Percentiles rank a stretch among this genome's conserved stretches.
Conservation (phyloP, 30 jellyfish, hydroid and myxozoan species). For the Hydractinia echinata region DNA sequence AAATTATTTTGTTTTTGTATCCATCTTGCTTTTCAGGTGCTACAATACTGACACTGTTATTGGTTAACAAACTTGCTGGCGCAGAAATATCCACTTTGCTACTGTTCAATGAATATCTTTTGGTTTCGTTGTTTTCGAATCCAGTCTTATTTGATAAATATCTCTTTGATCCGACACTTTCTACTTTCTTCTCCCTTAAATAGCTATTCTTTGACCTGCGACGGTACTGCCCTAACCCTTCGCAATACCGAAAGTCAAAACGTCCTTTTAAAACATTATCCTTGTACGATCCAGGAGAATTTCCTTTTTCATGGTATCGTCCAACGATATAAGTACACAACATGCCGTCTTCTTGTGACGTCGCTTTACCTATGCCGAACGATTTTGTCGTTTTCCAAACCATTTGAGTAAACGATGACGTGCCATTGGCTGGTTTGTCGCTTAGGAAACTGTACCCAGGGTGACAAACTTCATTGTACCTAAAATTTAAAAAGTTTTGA, state of each 20-base stretch:
- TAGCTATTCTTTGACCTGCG: background rate
- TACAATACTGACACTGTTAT: no score
- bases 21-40: no score
- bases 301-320: conserved; percentile 78
- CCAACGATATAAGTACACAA: conserved; percentile 86
- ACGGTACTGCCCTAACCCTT: conserved; percentile 10
- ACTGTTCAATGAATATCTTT: no score
- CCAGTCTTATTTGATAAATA: no score
- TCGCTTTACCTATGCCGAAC: conserved; percentile 85
- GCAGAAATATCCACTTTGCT: no score
- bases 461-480: conserved; percentile 97
- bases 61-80: no score
- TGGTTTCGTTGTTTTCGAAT: no score
- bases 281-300: conserved; percentile 53
- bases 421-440: conserved; percentile 29
- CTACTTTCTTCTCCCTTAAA: no score
- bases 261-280: conserved; percentile 48
- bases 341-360: conserved; percentile 46
- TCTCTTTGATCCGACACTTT: no score
- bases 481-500: conserved; percentile 14
- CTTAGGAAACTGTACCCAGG: conserved; percentile 66
- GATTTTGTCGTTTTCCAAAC: conserved; percentile 73
- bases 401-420: conserved; percentile 66
- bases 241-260: conserved; percentile 36
- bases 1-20: no score